phyloP scores from a whole-genome alignment of 1,140 invertebrate species.

The Leptopilina boulardi region DNA sequence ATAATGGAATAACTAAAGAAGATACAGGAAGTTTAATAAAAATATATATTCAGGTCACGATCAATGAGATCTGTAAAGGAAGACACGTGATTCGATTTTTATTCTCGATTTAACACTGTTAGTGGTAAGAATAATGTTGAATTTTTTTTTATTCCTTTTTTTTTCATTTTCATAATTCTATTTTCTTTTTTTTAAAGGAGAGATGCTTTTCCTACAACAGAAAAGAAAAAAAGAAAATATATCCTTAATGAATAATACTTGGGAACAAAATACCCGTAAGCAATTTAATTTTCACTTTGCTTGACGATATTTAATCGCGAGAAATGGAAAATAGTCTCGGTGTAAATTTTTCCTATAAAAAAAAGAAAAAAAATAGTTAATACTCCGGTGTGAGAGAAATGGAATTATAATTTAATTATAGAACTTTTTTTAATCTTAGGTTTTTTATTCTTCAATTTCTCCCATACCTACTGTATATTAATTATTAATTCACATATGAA shows the following conservation, averaged over 20 bases:
- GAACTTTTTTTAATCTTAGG: not conserved
- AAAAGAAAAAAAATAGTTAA: no score
- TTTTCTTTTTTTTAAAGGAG: not conserved
- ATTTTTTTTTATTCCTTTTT: not conserved
- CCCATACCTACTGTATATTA: not conserved
- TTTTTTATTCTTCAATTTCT: not conserved
- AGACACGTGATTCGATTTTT: not conserved
- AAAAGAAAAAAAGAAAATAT: not conserved
- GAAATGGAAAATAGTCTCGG: not conserved
- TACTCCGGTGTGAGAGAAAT: no score
- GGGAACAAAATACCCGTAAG: not conserved
- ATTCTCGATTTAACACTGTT: constrained; percentile 2
- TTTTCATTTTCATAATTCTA: not conserved
- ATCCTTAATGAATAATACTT: constrained; percentile 1
- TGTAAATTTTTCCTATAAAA: not conserved
- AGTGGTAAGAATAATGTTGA: not conserved
- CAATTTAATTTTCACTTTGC: not conserved
- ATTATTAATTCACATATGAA: not conserved
- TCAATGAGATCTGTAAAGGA: constrained; percentile 4
- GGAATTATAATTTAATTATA: not conserved
- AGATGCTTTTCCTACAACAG: not conserved
- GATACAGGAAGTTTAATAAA: not conserved
- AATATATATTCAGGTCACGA: not conserved
- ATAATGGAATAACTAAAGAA: not conserved
- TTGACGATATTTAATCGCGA: not conserved